Evolutionary conservation across 2,888 invertebrate genomes (phyloP), one percentile per base, ranked within the genome.

Genomic region (Gastracanthus pulcherrimus): DNA sequence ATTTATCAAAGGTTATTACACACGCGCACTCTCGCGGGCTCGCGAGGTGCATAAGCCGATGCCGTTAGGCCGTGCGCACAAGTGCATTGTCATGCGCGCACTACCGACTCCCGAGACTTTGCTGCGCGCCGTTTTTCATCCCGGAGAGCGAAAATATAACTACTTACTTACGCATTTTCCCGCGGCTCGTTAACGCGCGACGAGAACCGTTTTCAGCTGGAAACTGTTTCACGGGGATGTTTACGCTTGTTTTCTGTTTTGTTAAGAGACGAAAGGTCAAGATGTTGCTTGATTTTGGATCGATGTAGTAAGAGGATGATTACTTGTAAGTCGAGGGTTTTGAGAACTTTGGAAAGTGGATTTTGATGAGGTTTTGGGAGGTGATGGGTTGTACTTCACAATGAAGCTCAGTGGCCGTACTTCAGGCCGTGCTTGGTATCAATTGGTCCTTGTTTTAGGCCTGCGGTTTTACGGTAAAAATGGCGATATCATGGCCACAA

Each of bases 61-160:
- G 58, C 77, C 70, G 64, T 78, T 78, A 71, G 60, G 31, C 6
- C 9, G 36, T 38, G 38, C 13, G 48, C 51, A 31, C 55, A 55
- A 71, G 31, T 51, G 62, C 70, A 77, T 77, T 76, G 77, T 77
- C 77, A 70, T 29, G 19, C 36, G 34, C 19, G 19, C 26, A 26
- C 26, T 2, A 34, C 76, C n/a, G 31, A n/a, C 41, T 11, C 13
- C 7, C 13, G 7, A 38, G 11, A 45, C n/a, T 45, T 16, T 41
- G 16, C n/a, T 13, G 5, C 41, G 16, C 45, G 13, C 41, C 3
- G 45, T 13, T 13, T 41, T 41, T 6, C 16, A 13, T 16, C 7
- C 16, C 9, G 41, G 2, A 41, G 41, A 9, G 3, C 41, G n/a
- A n/a, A n/a, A n/a, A n/a, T n/a, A n/a, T n/a, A n/a, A n/a, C n/a